Evolutionary conservation across 1,140 invertebrate species (phyloP), one percentile per base, ranked within the genome.

Genomic region (Sarcophaga peregrina): DNA sequence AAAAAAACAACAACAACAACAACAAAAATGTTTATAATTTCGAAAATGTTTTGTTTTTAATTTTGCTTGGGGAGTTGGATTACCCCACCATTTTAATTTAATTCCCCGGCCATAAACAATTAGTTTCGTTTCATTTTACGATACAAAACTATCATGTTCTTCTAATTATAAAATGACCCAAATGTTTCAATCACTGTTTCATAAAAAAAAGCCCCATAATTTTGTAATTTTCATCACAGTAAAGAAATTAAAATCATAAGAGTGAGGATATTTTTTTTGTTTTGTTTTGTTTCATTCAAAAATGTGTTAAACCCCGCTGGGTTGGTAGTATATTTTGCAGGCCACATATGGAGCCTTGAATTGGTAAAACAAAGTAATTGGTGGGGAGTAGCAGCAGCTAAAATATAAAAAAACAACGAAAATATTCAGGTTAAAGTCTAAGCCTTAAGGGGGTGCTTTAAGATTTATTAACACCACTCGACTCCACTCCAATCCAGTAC

Each of bases 151-250:
- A 17, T 9, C 17, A 68, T 20, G 17, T 68, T 68, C 17, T 25
- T 68, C 6, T 68, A 68, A 68, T 68, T 68, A 68, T 68, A 68
- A 58, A 58, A 68, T 68, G 62, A 68, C 62, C 62, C 62, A 20
- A 20, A 68, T 68, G 62, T 25, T 20, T 68, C 13, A 7, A 20
- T 68, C n/a, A 25, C 62, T 10, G 0, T 6, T 68, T 17, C 62
- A 68, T 68, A 68, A 68, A 68, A 37, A 4, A 37, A n/a, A n/a
- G n/a, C n/a, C 58, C 20, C n/a, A 68, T 68, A 8, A 68, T 68
- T 68, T 68, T 68, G 62, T 68, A 68, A 25, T 68, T 20, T 68
- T 68, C 20, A 5, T 5, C 11, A 62, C 54, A 62, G 15, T 37
- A 37, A 37, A 37, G 4, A 37, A 37, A 37, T 2, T 37, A 37